Percentiles rank a stretch among this genome's conserved stretches.
These are phyloP conservation scores for Ptiloglossa arizonensis DNA, from an alignment of 1,140 invertebrate species.

Conservation along the genomic window DNA sequence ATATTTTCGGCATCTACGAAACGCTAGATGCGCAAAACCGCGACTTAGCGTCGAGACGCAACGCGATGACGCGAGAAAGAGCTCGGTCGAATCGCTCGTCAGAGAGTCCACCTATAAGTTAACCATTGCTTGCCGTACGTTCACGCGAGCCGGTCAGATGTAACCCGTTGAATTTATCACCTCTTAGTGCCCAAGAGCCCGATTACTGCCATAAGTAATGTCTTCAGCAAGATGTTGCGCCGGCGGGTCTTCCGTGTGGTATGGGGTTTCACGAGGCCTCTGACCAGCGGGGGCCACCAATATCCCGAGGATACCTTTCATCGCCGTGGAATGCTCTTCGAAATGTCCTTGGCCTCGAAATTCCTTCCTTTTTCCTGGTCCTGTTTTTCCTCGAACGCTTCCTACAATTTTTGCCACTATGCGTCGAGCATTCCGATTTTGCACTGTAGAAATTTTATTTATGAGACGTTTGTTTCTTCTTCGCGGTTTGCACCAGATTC, in stretches of 20 bases:
- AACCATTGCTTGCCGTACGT: constrained; percentile 41
- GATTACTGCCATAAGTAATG: constrained; percentile 68
- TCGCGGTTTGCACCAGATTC: too few relatives aligned
- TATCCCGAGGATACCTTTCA: constrained; percentile 45
- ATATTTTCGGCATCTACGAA: too few relatives aligned
- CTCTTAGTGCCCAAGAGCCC: constrained; percentile 59
- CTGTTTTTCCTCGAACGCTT: too few relatives aligned
- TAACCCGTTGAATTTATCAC: constrained; percentile 71
- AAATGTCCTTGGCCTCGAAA: constrained; percentile 33
- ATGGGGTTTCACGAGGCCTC: constrained; percentile 31
- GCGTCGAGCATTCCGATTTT: too few relatives aligned
- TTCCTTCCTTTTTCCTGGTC: not conserved
- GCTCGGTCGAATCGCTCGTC: constrained; percentile 52
- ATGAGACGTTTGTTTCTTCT: too few relatives aligned
- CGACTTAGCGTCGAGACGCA: not conserved
- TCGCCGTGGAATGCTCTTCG: constrained; percentile 1
- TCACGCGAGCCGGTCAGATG: constrained; percentile 57
- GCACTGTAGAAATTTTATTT: too few relatives aligned
- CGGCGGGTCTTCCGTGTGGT: constrained; percentile 49
- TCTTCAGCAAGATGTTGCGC: constrained; percentile 63
- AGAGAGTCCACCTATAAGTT: constrained; percentile 65
- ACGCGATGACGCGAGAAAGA: constrained; percentile 1
- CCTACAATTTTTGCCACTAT: too few relatives aligned
- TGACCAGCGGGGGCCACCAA: constrained; percentile 40
- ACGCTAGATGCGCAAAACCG: too few relatives aligned